phyloP scores from a whole-genome alignment of 2,888 invertebrate genomes.

The Eupithecia subfuscata region DNA sequence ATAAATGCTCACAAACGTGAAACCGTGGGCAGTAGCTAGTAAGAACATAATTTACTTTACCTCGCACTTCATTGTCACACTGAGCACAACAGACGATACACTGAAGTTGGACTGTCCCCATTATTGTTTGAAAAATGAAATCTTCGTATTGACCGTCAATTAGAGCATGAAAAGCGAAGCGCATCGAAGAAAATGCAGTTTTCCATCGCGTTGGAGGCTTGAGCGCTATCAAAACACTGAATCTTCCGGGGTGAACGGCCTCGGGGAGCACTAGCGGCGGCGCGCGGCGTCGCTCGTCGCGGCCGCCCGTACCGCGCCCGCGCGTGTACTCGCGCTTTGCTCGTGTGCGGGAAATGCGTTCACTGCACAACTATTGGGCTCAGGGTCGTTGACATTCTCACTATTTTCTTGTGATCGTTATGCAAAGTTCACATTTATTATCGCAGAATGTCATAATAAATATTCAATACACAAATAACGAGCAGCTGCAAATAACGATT shows the following conservation, averaged over 20 bases:
- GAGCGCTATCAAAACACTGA: constrained; percentile 83
- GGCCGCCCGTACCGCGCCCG: constrained; percentile 58
- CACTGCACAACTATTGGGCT: constrained; percentile 79
- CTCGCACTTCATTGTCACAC: not conserved
- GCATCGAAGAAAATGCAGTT: constrained; percentile 82
- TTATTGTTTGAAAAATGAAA: constrained; percentile 54
- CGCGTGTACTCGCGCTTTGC: constrained; percentile 76
- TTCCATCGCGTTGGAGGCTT: constrained; percentile 77
- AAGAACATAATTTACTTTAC: not conserved
- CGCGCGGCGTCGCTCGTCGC: constrained; percentile 64
- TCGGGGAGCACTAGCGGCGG: constrained; percentile 63
- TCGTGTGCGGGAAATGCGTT: constrained; percentile 80
- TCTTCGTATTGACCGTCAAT: constrained; percentile 67
- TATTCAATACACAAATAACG: not conserved
- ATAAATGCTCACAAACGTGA: not conserved
- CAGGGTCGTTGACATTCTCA: constrained; percentile 78
- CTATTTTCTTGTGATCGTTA: constrained; percentile 58
- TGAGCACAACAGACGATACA: constrained; percentile 3
- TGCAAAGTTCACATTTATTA: constrained; percentile 8
- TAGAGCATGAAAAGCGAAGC: constrained; percentile 81
- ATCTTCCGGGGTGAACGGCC: constrained; percentile 84
- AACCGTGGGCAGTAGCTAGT: not conserved
- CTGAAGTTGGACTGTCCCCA: constrained; percentile 14
- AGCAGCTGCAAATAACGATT: too few relatives aligned
- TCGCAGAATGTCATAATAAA: not conserved